Evolutionary conservation across 2,888 invertebrate genomes (phyloP).

Genomic region (Chorisops tibialis): DNA sequence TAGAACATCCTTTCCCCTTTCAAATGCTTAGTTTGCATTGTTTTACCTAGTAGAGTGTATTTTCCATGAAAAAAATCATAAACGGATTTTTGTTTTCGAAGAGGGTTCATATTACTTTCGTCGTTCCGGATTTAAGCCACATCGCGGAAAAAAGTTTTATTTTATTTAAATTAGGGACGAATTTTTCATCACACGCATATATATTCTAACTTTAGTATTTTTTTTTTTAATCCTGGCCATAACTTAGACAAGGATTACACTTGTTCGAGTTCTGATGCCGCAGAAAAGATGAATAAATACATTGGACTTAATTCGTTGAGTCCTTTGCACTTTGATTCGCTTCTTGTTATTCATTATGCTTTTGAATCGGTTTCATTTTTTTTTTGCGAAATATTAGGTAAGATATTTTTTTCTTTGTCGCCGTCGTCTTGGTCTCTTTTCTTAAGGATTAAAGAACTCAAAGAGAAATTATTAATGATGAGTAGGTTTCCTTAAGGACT

Average conservation of each 20-base stretch:
- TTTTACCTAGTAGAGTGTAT: no score
- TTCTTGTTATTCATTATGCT: conserved; percentile 2
- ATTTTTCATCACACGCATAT: conserved; percentile 19
- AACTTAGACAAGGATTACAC: conserved; percentile 25
- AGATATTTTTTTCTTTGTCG: background rate
- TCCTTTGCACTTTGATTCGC: conserved; percentile 4
- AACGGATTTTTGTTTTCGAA: no score
- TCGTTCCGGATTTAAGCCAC: no score
- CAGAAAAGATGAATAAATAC: conserved; percentile 8
- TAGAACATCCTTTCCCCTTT: no score
- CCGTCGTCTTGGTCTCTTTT: conserved; percentile 12
- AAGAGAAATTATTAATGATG: conserved; percentile 26
- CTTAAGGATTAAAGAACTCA: conserved; percentile 23
- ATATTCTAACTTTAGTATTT: background rate
- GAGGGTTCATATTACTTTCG: no score
- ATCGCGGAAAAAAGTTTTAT: no score
- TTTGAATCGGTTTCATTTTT: conserved; percentile 17
- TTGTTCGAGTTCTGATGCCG: conserved; percentile 24
- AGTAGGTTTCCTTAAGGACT: conserved; percentile 9
- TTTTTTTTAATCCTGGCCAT: conserved; percentile 14
- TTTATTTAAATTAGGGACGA: background rate
- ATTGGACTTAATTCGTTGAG: background rate
- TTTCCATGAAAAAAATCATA: no score
- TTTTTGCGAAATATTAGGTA: no score
- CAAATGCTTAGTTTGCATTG: no score